Base-by-base conservation (phyloP, 2,888 invertebrate species). In the Diplolepis rosae region DNA sequence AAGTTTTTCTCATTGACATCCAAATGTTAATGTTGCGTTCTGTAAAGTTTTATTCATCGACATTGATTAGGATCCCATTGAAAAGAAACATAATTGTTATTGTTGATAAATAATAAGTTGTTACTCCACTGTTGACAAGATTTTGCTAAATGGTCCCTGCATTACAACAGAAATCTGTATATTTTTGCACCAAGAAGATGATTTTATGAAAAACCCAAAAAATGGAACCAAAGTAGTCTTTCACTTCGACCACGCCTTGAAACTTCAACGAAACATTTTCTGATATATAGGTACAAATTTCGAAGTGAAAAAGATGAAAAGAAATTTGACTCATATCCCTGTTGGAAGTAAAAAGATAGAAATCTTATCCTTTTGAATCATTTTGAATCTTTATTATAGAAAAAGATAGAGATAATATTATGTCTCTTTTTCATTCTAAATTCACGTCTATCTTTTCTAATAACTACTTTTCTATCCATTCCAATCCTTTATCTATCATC, bases 81-180 rank as follows among this genome's bases (percentile, higher is more conserved):
- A 67, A 70, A 69, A 71, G 72, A 71, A 72, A 78, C 65, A 78
- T 76, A 77, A 79, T 83, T 82, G 82, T 84, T 86, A 82, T 83
- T 86, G 82, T 83, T 83, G 83, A 82, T 81, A 82, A 82, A 79
- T 69, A 75, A 80, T 84, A 83, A 84, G 83, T 85, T 85, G 85
- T 85, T 86, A 83, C 71, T 81, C 80, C 18, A 83, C 81, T 83
- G 82, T 83, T 86, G 74, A 81, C 76, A 72, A 76, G 75, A 70
- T 78, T 83, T 81, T 75, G 78, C 78, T 79, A 79, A 81, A 74
- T 77, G 77, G 72, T 83, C 77, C 77, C 75, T 79, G 48, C 66
- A 74, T 28, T 27, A 22, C 45, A 9, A 4, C 32, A 15, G 15
- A 11, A 18, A 56, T 51, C 9, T 51, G 28, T 56, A 32, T 15